phyloP scores from a whole-genome alignment of 2,888 invertebrate species.

The Lordiphosa andalusiaca region DNA sequence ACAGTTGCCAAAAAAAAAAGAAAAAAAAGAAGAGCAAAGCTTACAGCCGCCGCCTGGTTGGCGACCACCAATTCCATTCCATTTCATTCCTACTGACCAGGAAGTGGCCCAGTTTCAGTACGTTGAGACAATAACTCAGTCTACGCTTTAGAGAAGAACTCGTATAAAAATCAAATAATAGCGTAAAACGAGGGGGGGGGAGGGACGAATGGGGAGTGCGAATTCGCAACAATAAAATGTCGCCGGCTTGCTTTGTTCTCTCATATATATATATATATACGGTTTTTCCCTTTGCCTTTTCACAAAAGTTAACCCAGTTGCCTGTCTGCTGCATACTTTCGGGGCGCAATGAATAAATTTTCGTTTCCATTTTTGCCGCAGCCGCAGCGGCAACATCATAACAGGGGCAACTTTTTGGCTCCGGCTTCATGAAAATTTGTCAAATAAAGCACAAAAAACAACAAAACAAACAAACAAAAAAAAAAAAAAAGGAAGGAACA shows the following conservation, averaged over 20 bases:
- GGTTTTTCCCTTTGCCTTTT: too few relatives aligned
- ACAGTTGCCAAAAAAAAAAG: slow-evolving; percentile 53
- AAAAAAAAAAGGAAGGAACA: neutral
- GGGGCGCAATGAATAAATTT: slow-evolving; percentile 67
- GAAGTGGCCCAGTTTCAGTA: slow-evolving; percentile 64
- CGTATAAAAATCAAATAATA: slow-evolving; percentile 72
- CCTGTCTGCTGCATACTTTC: slow-evolving; percentile 9
- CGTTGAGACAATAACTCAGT: slow-evolving; percentile 62
- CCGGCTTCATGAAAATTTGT: slow-evolving; percentile 4
- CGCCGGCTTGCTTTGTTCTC: slow-evolving; percentile 21
- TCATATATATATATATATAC: neutral
- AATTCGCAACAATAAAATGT: slow-evolving; percentile 38
- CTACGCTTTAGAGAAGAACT: slow-evolving; percentile 35
- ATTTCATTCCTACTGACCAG: slow-evolving; percentile 8
- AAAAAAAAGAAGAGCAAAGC: neutral
- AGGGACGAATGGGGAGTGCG: neutral
- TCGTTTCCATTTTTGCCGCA: slow-evolving; percentile 48
- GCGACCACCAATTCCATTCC: slow-evolving; percentile 11
- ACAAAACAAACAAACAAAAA: neutral
- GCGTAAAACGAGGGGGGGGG: slow-evolving; percentile 23
- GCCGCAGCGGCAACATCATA: slow-evolving; percentile 8
- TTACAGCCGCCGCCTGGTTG: slow-evolving; percentile 27
- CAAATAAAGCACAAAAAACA: neutral
- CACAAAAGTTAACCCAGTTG: slow-evolving; percentile 54
- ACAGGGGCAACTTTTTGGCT: slow-evolving; percentile 1